Percentiles rank a stretch among this genome's conserved stretches.
phyloP scores from a whole-genome alignment of 1,140 invertebrate genomes.

The Piezodorus guildinii region DNA sequence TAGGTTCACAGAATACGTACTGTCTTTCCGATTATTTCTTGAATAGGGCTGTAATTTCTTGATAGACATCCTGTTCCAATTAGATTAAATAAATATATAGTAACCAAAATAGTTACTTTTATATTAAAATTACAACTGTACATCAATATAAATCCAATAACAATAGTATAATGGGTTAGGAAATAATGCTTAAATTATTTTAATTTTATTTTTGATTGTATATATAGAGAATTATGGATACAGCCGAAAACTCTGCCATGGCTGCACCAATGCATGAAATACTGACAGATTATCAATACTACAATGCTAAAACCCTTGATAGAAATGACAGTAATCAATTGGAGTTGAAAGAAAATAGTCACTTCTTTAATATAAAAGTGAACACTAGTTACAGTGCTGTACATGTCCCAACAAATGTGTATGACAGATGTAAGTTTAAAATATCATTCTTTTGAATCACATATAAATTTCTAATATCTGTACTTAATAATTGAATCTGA shows the following conservation, averaged over 20 bases:
- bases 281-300: slow-evolving; percentile 52
- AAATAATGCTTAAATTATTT: neutral
- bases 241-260: slow-evolving; percentile 60
- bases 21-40: too few relatives aligned
- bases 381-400: slow-evolving; percentile 78
- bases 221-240: slow-evolving; percentile 61
- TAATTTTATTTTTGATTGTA: neutral
- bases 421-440: slow-evolving; percentile 61
- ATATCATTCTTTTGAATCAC: too few relatives aligned
- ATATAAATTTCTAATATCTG: slow-evolving; percentile 23
- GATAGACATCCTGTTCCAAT: too few relatives aligned
- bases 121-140: too few relatives aligned
- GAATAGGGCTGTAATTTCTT: too few relatives aligned
- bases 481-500: slow-evolving; percentile 19
- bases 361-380: slow-evolving; percentile 69
- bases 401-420: slow-evolving; percentile 93
- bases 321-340: slow-evolving; percentile 34
- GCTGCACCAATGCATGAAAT: slow-evolving; percentile 43
- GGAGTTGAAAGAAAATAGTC: slow-evolving; percentile 51
- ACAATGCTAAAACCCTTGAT: slow-evolving; percentile 61
- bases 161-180: neutral
- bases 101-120: too few relatives aligned
- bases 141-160: too few relatives aligned
- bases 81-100: too few relatives aligned
- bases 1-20: too few relatives aligned